These are phyloP conservation scores for Boleophthalmus pectinirostris DNA, from an alignment of 2,113 vertebrate species.

Conservation along the genomic window DNA sequence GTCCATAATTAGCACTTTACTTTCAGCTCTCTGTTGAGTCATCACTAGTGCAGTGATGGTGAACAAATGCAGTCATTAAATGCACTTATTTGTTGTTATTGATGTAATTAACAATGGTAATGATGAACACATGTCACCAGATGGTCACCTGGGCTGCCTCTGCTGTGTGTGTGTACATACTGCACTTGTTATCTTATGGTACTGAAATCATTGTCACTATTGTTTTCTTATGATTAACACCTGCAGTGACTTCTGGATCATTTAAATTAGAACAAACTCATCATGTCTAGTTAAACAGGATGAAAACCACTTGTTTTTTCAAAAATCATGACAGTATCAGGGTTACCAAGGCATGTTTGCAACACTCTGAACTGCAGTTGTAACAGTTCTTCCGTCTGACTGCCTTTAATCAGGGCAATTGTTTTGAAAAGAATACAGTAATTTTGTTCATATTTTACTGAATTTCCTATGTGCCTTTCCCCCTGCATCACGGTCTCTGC, in stretches of 20 bases:
- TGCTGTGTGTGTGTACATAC: constrained; percentile 2
- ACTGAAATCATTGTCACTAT: too few species aligned
- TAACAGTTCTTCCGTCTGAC: neutral
- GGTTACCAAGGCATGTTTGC: neutral
- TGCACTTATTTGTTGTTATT: constrained; percentile 6
- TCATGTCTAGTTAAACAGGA: neutral
- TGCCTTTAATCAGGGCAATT: constrained; percentile 5
- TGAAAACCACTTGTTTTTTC: neutral
- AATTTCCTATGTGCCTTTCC: neutral
- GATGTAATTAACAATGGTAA: neutral
- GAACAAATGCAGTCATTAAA: constrained; percentile 19
- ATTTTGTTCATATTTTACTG: neutral
- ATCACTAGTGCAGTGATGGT: constrained; percentile 21
- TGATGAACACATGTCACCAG: constrained; percentile 12
- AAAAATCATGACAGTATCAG: neutral
- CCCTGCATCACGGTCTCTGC: neutral
- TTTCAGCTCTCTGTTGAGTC: constrained; percentile 3
- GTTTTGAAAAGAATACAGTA: neutral
- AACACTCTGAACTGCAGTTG: neutral
- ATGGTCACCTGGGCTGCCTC: neutral
- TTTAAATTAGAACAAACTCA: neutral
- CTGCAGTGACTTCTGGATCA: constrained; percentile 3
- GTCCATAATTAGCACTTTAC: neutral
- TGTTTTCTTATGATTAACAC: too few species aligned
- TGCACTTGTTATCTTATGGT: constrained; percentile 22